Evolutionary conservation across 2,113 vertebrate genomes (phyloP).

Genomic region (Platichthys flesus): DNA sequence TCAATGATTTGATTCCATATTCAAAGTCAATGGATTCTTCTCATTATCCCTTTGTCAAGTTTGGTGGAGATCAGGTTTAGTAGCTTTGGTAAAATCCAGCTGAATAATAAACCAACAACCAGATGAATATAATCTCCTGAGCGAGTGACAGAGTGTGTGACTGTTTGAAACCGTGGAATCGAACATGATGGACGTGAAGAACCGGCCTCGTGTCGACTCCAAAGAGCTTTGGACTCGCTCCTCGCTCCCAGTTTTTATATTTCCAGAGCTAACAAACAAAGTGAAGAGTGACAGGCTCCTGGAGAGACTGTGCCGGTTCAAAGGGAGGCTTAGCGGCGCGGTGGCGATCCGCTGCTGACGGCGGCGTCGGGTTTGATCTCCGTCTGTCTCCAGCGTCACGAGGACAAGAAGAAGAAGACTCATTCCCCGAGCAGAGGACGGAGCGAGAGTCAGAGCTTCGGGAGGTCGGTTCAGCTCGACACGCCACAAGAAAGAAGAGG

Average conservation of each 20-base stretch:
- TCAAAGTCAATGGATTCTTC: no score
- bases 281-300: background rate
- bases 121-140: no score
- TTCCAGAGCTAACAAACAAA: slow-evolving; percentile 30
- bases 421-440: background rate
- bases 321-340: background rate
- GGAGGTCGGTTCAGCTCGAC: background rate
- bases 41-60: no score
- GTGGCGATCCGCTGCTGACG: background rate
- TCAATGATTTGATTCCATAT: no score
- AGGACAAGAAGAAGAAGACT: background rate
- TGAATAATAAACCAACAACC: no score
- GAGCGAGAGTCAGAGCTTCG: background rate
- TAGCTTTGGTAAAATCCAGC: no score
- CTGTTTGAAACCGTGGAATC: background rate
- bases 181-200: background rate
- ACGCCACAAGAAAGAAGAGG: slow-evolving; percentile 16
- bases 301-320: background rate
- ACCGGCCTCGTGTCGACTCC: background rate
- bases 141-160: background rate
- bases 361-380: slow-evolving; percentile 10
- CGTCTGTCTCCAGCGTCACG: background rate
- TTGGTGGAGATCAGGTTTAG: no score
- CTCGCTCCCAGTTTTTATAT: background rate
- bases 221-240: slow-evolving; percentile 11